These are phyloP conservation scores for Muscina levida DNA, from an alignment of 2,888 invertebrate genomes.

Conservation along the genomic window DNA sequence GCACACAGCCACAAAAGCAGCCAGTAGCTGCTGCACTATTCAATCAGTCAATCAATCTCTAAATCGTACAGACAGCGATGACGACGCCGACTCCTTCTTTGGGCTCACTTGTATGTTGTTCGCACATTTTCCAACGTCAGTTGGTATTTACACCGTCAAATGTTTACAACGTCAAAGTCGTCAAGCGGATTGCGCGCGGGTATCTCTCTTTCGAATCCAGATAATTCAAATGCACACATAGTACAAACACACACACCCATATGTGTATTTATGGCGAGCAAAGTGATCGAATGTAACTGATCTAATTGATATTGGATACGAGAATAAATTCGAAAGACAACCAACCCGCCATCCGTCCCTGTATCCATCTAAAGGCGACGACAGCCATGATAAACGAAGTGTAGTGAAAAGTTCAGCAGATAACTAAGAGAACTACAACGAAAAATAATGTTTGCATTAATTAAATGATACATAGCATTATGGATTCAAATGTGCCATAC, in stretches of 20 bases:
- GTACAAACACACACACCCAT: not conserved
- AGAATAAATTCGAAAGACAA: conserved; percentile 6
- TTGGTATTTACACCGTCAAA: conserved; percentile 62
- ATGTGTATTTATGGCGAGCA: not conserved
- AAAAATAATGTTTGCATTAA: conserved; percentile 38
- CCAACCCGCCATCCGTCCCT: not conserved
- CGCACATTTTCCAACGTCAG: conserved; percentile 60
- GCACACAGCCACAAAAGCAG: not conserved
- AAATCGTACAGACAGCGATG: conserved; percentile 43
- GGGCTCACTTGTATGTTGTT: conserved; percentile 49
- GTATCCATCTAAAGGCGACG: not conserved
- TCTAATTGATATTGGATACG: conserved; percentile 17
- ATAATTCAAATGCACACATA: not conserved
- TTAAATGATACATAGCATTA: conserved; percentile 35
- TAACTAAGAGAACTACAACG: conserved; percentile 4
- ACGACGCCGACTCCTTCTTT: conserved; percentile 26
- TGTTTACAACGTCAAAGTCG: conserved; percentile 57
- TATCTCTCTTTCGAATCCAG: conserved; percentile 12
- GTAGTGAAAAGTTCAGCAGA: not conserved
- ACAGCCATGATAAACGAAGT: not conserved
- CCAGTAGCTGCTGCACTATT: conserved; percentile 26
- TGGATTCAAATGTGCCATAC: not conserved
- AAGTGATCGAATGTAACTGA: not conserved
- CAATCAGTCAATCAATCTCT: conserved; percentile 61
- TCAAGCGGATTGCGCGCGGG: conserved; percentile 37